phyloP scores from a whole-genome alignment of 2,113 vertebrate species.

The Mastomys coucha region DNA sequence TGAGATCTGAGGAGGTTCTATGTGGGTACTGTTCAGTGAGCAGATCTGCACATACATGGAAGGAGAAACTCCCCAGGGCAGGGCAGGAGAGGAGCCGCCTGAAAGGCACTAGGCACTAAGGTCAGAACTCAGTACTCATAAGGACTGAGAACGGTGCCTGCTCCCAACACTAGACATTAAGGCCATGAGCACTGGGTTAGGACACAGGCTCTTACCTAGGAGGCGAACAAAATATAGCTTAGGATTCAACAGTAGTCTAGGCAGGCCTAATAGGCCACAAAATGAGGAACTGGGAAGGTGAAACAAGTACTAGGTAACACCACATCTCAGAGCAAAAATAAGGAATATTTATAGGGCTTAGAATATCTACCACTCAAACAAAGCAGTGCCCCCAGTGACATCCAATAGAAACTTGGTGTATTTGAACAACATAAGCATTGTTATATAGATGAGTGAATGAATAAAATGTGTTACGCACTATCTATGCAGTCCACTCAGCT shows the following conservation, averaged over 20 bases:
- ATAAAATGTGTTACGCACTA: not conserved
- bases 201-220: not conserved
- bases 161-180: not conserved
- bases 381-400: not conserved
- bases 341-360: not conserved
- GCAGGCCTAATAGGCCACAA: not conserved
- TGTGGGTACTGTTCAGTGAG: not conserved
- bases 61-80: not conserved
- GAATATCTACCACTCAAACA: not conserved
- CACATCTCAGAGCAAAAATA: not conserved
- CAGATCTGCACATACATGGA: rapidly evolving
- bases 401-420: not conserved
- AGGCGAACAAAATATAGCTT: not conserved
- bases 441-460: not conserved
- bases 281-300: not conserved
- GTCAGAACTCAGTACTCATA: not conserved
- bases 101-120: rapidly evolving
- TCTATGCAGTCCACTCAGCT: not conserved
- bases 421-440: not conserved
- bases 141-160: too few species aligned
- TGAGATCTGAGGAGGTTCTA: not conserved
- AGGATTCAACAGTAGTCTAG: not conserved
- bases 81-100: not conserved
- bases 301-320: not conserved
- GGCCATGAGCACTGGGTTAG: rapidly evolving